phyloP scores from a whole-genome alignment of 2,113 vertebrate genomes.

The Apodemus speciosus region DNA sequence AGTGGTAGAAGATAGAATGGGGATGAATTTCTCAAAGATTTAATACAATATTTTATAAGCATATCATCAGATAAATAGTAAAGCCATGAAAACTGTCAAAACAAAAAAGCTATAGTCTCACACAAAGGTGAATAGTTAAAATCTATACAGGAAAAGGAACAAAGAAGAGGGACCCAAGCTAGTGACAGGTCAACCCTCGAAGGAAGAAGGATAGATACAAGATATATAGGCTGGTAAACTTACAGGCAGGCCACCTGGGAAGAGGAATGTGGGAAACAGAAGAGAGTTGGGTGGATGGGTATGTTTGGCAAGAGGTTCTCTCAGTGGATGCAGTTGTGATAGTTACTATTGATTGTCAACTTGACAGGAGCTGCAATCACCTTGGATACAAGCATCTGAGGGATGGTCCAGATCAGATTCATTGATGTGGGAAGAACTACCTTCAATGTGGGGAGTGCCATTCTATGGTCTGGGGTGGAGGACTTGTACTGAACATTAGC shows the following conservation, averaged over 20 bases:
- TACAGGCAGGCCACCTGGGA: no score
- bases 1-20: not conserved
- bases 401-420: not conserved
- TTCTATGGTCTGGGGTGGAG: not conserved
- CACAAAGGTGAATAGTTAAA: not conserved
- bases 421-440: not conserved
- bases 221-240: rapidly evolving
- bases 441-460: not conserved
- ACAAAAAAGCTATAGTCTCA: not conserved
- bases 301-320: not conserved
- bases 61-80: not conserved
- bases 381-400: not conserved
- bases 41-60: not conserved
- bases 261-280: rapidly evolving
- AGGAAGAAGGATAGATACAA: not conserved
- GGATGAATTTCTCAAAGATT: not conserved
- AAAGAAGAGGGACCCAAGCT: not conserved
- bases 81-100: not conserved
- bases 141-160: not conserved
- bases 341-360: not conserved
- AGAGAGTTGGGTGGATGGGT: not conserved
- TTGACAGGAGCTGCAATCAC: not conserved
- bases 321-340: not conserved
- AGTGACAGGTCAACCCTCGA: not conserved
- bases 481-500: not conserved